phyloP scores from a whole-genome alignment of 2,888 invertebrate species.

The Cistogaster globosa region DNA sequence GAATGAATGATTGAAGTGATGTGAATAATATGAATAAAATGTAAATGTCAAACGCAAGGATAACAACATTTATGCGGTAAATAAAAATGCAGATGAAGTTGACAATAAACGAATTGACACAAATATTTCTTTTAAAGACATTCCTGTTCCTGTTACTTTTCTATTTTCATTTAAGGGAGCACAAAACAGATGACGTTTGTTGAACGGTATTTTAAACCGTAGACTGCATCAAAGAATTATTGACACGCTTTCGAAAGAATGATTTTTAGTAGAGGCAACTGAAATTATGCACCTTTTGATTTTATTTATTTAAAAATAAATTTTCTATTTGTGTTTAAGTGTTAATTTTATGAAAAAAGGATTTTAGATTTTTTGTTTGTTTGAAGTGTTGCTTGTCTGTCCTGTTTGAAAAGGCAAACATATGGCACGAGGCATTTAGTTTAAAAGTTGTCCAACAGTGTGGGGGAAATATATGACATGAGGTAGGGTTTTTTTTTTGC shows the following conservation, averaged over 20 bases:
- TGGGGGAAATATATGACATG: neutral
- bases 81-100: constrained; percentile 71
- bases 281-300: constrained; percentile 62
- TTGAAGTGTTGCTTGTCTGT: neutral
- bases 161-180: constrained; percentile 8
- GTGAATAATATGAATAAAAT: constrained; percentile 62
- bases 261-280: constrained; percentile 1
- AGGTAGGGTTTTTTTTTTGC: neutral
- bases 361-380: constrained; percentile 37
- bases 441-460: neutral
- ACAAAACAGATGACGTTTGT: constrained; percentile 63
- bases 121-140: constrained; percentile 63
- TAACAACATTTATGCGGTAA: constrained; percentile 71
- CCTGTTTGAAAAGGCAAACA: constrained; percentile 31
- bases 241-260: constrained; percentile 60
- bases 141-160: constrained; percentile 9
- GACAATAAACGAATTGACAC: constrained; percentile 66
- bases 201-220: constrained; percentile 12
- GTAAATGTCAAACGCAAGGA: constrained; percentile 71
- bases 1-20: constrained; percentile 50
- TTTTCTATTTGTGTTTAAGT: constrained; percentile 24
- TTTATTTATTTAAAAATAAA: constrained; percentile 40
- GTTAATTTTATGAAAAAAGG: constrained; percentile 65
- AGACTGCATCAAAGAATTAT: constrained; percentile 45
- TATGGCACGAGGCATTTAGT: constrained; percentile 53